Conservation (phyloP, 1,140 invertebrate species). For the Brachionus koreanus region DNA sequence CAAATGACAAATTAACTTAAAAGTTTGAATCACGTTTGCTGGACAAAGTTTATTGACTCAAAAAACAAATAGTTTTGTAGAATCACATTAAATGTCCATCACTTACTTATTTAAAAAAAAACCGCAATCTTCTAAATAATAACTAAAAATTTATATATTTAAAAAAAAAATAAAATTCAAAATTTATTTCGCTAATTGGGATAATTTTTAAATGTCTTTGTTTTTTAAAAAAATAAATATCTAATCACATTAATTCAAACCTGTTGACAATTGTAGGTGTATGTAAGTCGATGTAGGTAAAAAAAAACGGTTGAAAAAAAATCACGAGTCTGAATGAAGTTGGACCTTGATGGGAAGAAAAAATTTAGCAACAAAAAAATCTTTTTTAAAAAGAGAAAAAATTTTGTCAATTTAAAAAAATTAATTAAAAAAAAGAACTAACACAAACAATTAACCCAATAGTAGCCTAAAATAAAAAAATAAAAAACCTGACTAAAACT, state of each 20-base stretch:
- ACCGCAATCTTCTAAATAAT: too few species aligned
- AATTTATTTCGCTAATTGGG: neutral
- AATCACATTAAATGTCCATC: neutral
- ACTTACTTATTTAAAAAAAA: neutral
- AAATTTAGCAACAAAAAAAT: neutral
- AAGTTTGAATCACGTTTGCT: neutral
- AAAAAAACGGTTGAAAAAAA: constrained; percentile 6
- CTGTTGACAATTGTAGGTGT: neutral
- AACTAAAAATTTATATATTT: neutral
- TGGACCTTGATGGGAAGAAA: neutral
- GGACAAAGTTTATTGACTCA: neutral
- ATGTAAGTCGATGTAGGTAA: neutral
- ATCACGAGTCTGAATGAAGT: constrained; percentile 29
- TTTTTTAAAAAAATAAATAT: neutral
- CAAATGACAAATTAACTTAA: neutral
- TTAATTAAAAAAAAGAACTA: neutral
- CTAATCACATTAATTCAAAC: neutral
- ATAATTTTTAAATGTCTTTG: neutral
- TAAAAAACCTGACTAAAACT: neutral
- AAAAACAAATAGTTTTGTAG: neutral
- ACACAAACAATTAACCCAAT: neutral
- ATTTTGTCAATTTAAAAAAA: constrained; percentile 14
- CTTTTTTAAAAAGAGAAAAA: neutral
- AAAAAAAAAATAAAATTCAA: neutral
- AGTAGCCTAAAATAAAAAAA: neutral